Conservation (phyloP, 2,888 invertebrate species). For the Acanthacorydalis orientalis region DNA sequence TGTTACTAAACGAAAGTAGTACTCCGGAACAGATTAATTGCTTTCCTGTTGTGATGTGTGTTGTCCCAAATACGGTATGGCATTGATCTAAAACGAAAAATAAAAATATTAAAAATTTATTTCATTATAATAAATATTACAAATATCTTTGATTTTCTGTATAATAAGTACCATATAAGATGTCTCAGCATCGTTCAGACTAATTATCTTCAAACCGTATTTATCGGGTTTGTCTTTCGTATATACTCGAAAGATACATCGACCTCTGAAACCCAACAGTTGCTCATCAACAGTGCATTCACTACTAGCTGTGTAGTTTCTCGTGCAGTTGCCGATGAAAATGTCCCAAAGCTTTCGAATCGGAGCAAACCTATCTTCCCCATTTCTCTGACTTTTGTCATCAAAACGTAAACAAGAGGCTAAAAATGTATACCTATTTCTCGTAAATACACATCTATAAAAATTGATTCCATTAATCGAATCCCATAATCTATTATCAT, state of each 20-base stretch:
- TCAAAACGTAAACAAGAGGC: slow-evolving; percentile 10
- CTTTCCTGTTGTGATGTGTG: slow-evolving; percentile 10
- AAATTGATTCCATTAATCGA: slow-evolving; percentile 8
- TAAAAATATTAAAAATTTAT: no score
- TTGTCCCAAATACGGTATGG: slow-evolving; percentile 18
- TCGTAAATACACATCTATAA: slow-evolving; percentile 10
- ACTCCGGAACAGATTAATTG: slow-evolving; percentile 10
- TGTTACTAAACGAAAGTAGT: slow-evolving; percentile 12
- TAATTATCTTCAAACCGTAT: slow-evolving; percentile 20
- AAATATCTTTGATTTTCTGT: no score
- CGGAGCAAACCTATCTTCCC: slow-evolving; percentile 14
- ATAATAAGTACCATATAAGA: slow-evolving; percentile 18
- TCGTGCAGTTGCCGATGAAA: slow-evolving; percentile 12
- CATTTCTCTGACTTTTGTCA: slow-evolving; percentile 8
- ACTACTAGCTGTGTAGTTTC: slow-evolving; percentile 10
- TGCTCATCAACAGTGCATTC: slow-evolving; percentile 17
- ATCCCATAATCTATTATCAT: slow-evolving; percentile 8
- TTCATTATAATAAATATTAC: no score
- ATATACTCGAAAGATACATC: slow-evolving; percentile 14
- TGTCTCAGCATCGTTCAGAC: slow-evolving; percentile 18
- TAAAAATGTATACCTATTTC: slow-evolving; percentile 10
- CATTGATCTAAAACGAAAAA: no score
- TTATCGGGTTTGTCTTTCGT: slow-evolving; percentile 18
- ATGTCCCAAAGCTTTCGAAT: slow-evolving; percentile 14
- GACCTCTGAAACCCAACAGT: slow-evolving; percentile 13